Conservation (phyloP, 2,113 vertebrate species). For the Oophaga pumilio region DNA sequence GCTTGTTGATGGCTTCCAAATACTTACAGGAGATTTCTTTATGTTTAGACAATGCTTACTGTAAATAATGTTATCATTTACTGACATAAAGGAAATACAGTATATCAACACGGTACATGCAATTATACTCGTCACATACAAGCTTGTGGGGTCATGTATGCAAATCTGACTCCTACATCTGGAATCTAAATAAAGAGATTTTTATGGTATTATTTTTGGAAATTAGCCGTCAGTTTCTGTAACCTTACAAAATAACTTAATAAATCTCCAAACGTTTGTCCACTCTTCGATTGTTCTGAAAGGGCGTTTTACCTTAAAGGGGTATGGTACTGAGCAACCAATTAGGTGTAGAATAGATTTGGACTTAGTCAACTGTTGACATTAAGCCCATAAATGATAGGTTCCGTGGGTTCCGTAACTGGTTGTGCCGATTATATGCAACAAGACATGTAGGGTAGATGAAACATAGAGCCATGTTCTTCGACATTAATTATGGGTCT, state of each 20-base stretch:
- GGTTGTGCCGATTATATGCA: too few species aligned
- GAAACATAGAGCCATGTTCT: too few species aligned
- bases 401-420: too few species aligned
- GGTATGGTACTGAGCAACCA: too few species aligned
- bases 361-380: too few species aligned
- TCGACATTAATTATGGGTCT: too few species aligned
- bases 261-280: neutral
- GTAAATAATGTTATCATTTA: neutral
- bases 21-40: neutral
- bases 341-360: too few species aligned
- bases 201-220: slow-evolving; percentile 31
- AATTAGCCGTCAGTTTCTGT: neutral
- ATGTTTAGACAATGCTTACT: neutral
- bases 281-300: neutral
- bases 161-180: neutral
- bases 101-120: neutral
- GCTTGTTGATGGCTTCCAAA: neutral
- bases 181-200: slow-evolving; percentile 12
- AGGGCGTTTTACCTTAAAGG: neutral
- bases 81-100: neutral
- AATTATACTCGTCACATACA: neutral
- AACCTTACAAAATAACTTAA: neutral
- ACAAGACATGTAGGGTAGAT: too few species aligned
- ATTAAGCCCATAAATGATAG: too few species aligned
- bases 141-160: neutral